Conservation (phyloP, 2,797 vertebrate species). For the Steatocranus sp. region DNA sequence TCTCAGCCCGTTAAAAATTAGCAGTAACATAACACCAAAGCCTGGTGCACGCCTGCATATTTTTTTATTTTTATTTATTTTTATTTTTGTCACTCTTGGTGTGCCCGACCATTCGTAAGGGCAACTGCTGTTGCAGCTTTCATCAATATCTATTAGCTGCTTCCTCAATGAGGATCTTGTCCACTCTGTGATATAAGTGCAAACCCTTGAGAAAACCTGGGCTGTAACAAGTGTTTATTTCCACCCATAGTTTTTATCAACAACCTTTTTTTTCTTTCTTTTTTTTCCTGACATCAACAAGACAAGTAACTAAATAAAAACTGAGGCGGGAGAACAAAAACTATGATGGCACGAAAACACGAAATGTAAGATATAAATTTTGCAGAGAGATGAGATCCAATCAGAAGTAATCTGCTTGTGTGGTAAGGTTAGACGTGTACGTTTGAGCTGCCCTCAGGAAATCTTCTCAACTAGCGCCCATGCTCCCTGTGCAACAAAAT, state of each 20-base stretch:
- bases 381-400: neutral
- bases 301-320: neutral
- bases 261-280: neutral
- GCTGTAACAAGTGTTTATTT: neutral
- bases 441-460: neutral
- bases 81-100: neutral
- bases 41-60: neutral
- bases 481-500: neutral
- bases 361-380: too few relatives aligned
- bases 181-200: neutral
- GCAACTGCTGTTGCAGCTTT: neutral
- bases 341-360: accelerated
- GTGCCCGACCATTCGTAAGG: neutral
- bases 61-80: too few relatives aligned
- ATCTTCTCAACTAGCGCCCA: neutral
- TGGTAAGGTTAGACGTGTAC: neutral
- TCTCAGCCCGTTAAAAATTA: neutral
- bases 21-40: neutral
- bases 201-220: neutral
- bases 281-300: neutral
- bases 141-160: neutral
- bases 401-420: neutral
- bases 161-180: neutral
- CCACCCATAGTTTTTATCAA: neutral
- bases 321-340: neutral